Evolutionary conservation across 1,140 invertebrate species (phyloP).

Genomic region (Hyphantria cunea): DNA sequence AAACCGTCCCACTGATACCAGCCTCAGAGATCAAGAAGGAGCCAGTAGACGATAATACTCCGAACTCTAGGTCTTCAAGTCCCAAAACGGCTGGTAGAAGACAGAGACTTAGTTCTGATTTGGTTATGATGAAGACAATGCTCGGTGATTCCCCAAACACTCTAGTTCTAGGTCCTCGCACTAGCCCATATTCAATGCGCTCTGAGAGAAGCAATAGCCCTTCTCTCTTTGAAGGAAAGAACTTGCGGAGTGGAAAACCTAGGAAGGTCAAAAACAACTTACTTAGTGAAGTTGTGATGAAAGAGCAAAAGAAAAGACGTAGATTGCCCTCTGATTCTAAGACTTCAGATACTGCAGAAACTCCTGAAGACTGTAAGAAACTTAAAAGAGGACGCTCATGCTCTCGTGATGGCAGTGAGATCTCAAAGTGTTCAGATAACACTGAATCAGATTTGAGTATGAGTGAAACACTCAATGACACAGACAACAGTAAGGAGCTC

Average conservation of each 20-base stretch:
- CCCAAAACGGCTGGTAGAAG: conserved; percentile 69
- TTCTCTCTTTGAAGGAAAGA: conserved; percentile 74
- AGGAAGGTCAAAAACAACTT: conserved; percentile 81
- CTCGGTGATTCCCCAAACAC: conserved; percentile 64
- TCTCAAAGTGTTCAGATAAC: conserved; percentile 82
- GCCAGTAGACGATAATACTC: conserved; percentile 61
- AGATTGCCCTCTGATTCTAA: conserved; percentile 76
- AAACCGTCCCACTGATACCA: conserved; percentile 67
- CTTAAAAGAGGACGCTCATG: conserved; percentile 83
- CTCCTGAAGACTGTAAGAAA: conserved; percentile 78
- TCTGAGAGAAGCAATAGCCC: conserved; percentile 81
- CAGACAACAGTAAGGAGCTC: conserved; percentile 71
- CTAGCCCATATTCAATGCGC: conserved; percentile 82
- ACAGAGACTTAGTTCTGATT: conserved; percentile 73
- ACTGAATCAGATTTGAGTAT: conserved; percentile 84
- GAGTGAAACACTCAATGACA: conserved; percentile 81
- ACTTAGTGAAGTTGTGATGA: conserved; percentile 77
- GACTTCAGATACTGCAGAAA: conserved; percentile 53
- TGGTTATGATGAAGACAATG: conserved; percentile 74
- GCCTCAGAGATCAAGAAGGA: conserved; percentile 77
- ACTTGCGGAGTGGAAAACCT: conserved; percentile 85
- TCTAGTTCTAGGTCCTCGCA: conserved; percentile 66
- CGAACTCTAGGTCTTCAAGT: conserved; percentile 76
- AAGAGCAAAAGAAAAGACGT: conserved; percentile 75
- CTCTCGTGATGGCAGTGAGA: conserved; percentile 80